phyloP scores from a whole-genome alignment of 2,797 vertebrate genomes.

The Spea hammondii region DNA sequence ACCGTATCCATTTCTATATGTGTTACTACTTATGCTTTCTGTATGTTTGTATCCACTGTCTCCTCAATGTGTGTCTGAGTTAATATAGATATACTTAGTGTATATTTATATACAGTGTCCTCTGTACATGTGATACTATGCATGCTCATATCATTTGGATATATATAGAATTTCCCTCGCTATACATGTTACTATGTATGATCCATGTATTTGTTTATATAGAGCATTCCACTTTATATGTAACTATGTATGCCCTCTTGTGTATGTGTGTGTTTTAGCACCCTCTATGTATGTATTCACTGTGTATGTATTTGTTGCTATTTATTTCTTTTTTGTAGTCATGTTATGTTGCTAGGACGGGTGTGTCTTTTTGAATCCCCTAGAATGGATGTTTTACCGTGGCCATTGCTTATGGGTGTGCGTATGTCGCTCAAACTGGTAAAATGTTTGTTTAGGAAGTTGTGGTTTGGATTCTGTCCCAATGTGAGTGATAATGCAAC shows the following conservation, averaged over 20 bases:
- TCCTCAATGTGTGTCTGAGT: too few relatives aligned
- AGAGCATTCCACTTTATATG: too few relatives aligned
- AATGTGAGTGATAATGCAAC: conserved; percentile 24
- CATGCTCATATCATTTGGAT: background rate
- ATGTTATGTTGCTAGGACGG: background rate
- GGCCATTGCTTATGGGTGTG: background rate
- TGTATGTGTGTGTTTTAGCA: too few relatives aligned
- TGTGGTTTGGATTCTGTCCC: conserved; percentile 20
- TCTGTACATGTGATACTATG: background rate
- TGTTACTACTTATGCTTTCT: too few relatives aligned
- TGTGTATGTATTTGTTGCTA: background rate
- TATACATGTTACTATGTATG: background rate
- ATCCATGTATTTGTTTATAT: background rate
- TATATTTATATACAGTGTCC: too few relatives aligned
- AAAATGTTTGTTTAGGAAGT: conserved; percentile 32
- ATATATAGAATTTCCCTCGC: too few relatives aligned
- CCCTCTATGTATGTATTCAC: too few relatives aligned
- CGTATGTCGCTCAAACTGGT: background rate
- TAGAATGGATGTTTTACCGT: background rate
- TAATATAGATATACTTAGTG: too few relatives aligned
- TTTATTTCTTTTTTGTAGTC: background rate
- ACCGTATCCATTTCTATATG: too few relatives aligned
- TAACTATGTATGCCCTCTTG: too few relatives aligned
- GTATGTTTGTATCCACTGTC: too few relatives aligned
- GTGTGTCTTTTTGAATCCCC: background rate